phyloP scores from a whole-genome alignment of 2,888 invertebrate species.

The Odontocolon sp. region DNA sequence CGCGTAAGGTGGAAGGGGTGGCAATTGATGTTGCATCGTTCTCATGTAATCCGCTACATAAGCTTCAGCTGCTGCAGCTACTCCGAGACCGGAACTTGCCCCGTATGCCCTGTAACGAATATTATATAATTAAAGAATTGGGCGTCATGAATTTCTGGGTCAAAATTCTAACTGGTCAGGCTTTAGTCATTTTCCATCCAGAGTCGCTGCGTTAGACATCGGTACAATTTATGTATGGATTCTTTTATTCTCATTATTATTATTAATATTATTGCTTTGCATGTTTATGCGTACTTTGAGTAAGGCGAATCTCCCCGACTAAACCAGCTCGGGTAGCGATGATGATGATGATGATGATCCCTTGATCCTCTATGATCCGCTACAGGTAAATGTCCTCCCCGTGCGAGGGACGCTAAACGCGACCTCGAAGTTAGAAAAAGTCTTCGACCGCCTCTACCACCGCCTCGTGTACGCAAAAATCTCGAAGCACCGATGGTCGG shows the following conservation, averaged over 20 bases:
- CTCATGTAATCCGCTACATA: slow-evolving; percentile 95
- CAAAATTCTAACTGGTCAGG: no score
- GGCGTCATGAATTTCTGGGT: no score
- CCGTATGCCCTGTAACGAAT: slow-evolving; percentile 79
- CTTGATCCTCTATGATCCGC: slow-evolving; percentile 74
- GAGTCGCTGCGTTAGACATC: no score
- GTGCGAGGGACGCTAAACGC: slow-evolving; percentile 81
- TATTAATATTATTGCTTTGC: neutral
- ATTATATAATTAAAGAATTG: slow-evolving; percentile 4
- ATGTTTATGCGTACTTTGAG: slow-evolving; percentile 72
- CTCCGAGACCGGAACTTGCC: slow-evolving; percentile 80
- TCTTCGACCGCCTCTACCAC: slow-evolving; percentile 81
- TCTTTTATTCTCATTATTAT: no score
- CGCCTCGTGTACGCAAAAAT: slow-evolving; percentile 76
- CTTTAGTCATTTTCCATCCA: no score
- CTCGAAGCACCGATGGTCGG: slow-evolving; percentile 68
- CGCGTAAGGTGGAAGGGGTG: slow-evolving; percentile 92
- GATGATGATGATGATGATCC: slow-evolving; percentile 75
- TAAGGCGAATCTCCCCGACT: slow-evolving; percentile 77
- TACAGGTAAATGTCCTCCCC: slow-evolving; percentile 73
- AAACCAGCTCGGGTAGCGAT: slow-evolving; percentile 77
- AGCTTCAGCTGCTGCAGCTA: slow-evolving; percentile 90
- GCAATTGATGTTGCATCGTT: slow-evolving; percentile 92
- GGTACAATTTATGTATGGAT: no score
- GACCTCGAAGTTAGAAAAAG: slow-evolving; percentile 86